phyloP scores from a whole-genome alignment of 2,888 invertebrate genomes.

The Drosophila maculinotata region DNA sequence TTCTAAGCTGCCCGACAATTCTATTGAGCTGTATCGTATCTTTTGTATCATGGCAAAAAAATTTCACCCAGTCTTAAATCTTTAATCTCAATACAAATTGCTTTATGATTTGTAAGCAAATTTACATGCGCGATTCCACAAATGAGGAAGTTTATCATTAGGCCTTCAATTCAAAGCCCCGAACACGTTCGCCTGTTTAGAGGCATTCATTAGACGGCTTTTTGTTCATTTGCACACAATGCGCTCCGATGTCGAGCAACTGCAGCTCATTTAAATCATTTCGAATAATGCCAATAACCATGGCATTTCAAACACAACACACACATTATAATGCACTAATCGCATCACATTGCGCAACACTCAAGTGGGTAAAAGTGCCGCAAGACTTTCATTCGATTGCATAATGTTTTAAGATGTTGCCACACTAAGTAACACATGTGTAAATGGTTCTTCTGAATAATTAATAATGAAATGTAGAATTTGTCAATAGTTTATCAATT shows the following conservation, averaged over 20 bases:
- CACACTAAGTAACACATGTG: constrained; percentile 9
- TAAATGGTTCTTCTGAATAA: constrained; percentile 14
- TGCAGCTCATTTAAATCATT: constrained; percentile 63
- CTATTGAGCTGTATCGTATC: constrained; percentile 40
- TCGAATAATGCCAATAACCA: constrained; percentile 59
- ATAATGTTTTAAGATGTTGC: constrained; percentile 22
- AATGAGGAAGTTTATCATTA: constrained; percentile 76
- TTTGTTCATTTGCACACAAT: constrained; percentile 59
- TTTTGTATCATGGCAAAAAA: constrained; percentile 38
- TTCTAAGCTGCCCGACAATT: constrained; percentile 64
- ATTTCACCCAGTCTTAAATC: constrained; percentile 58
- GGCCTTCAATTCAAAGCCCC: constrained; percentile 53
- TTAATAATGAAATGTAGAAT: too few species aligned
- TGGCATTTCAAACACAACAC: constrained; percentile 42
- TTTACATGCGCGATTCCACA: constrained; percentile 52
- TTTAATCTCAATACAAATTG: constrained; percentile 45
- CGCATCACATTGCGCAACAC: constrained; percentile 61
- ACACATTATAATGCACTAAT: constrained; percentile 61
- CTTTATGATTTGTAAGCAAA: constrained; percentile 24
- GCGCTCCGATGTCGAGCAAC: constrained; percentile 18
- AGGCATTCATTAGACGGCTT: constrained; percentile 54
- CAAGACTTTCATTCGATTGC: constrained; percentile 67
- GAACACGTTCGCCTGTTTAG: constrained; percentile 27
- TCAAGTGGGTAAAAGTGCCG: constrained; percentile 62
- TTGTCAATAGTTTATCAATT: too few species aligned